Evolutionary conservation across 2,113 vertebrate species (phyloP).

Genomic region (Myiozetetes cayanensis): DNA sequence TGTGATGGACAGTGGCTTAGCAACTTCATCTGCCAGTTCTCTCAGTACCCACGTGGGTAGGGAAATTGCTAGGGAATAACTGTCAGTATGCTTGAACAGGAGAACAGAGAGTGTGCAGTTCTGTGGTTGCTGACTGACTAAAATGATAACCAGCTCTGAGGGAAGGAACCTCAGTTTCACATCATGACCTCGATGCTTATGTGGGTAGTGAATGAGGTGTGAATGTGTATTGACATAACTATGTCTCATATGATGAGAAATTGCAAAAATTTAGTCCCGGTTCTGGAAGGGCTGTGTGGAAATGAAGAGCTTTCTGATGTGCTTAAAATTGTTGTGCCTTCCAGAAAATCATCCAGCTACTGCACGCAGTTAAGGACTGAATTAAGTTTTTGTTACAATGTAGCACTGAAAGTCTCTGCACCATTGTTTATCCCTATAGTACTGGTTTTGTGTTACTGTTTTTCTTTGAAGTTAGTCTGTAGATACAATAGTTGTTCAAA

Average conservation of each 20-base stretch:
- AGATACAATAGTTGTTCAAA: not conserved
- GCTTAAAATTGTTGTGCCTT: not conserved
- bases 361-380: rapidly evolving
- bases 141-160: not conserved
- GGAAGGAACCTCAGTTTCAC: not conserved
- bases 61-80: not conserved
- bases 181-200: not conserved
- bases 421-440: not conserved
- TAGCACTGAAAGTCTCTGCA: not conserved
- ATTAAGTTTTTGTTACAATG: not conserved
- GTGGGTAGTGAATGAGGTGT: not conserved
- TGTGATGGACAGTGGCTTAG: not conserved
- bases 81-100: not conserved
- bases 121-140: not conserved
- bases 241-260: not conserved
- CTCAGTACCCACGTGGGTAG: not conserved
- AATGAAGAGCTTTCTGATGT: not conserved
- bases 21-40: not conserved
- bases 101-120: not conserved
- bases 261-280: not conserved
- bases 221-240: not conserved
- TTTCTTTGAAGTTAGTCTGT: not conserved
- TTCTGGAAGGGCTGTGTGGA: not conserved
- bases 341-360: not conserved
- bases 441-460: not conserved